A percentile compares a stretch with the other conserved stretches of the same genome.
Conservation (phyloP, 2,888 invertebrate genomes). For the Oligia strigilis region DNA sequence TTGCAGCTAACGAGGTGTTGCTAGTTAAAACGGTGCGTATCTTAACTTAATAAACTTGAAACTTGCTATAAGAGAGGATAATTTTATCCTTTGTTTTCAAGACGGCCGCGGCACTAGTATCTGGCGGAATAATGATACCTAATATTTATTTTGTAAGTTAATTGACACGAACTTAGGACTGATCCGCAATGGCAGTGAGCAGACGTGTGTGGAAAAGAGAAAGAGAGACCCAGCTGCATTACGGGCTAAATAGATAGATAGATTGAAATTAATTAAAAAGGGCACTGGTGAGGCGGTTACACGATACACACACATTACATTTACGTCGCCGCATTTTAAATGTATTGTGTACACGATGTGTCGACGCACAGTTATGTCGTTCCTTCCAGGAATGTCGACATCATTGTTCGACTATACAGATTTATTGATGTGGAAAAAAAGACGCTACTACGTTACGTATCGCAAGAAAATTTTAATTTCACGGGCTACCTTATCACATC, state of each 20-base stretch:
- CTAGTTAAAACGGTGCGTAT: slow-evolving; percentile 30
- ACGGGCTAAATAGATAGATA: no score
- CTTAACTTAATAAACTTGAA: slow-evolving; percentile 34
- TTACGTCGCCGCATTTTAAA: neutral
- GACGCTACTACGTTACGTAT: neutral
- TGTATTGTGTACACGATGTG: neutral
- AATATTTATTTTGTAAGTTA: neutral
- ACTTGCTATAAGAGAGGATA: slow-evolving; percentile 10
- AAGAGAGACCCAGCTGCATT: neutral
- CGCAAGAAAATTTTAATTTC: no score
- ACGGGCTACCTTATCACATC: neutral
- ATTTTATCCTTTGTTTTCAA: neutral
- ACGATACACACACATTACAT: neutral
- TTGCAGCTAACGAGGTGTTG: slow-evolving; percentile 56
- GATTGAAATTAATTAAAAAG: no score
- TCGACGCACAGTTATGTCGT: neutral
- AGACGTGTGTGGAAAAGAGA: neutral
- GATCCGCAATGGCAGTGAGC: neutral
- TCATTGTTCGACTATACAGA: neutral
- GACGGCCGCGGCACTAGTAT: neutral
- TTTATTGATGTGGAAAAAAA: neutral
- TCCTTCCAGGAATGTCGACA: neutral
- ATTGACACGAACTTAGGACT: neutral
- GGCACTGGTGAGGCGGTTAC: neutral
- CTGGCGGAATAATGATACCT: neutral